Conservation (phyloP, 2,113 vertebrate genomes). For the Perca flavescens region DNA sequence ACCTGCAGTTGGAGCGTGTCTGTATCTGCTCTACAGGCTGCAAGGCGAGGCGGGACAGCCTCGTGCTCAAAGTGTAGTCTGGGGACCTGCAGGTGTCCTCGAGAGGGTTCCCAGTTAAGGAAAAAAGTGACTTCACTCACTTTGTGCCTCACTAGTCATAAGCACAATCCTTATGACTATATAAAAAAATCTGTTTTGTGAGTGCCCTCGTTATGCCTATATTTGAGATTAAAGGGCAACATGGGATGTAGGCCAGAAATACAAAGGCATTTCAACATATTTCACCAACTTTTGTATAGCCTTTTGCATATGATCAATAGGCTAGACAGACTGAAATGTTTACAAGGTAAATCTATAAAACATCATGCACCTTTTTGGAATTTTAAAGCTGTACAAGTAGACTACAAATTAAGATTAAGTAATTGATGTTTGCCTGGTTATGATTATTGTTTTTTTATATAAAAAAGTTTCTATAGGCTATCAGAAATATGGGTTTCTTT, state of each 20-base stretch:
- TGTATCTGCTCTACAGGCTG: not conserved
- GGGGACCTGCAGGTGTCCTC: slow-evolving; percentile 14
- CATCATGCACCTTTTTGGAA: not conserved
- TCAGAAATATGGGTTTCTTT: too few species aligned
- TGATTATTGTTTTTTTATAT: not conserved
- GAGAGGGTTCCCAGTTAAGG: not conserved
- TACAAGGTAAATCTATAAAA: not conserved
- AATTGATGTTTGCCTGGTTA: not conserved
- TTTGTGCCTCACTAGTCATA: not conserved
- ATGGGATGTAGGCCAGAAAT: not conserved
- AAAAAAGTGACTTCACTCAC: not conserved
- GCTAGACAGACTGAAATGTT: too few species aligned
- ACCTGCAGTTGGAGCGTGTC: not conserved
- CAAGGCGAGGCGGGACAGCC: not conserved
- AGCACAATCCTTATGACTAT: not conserved
- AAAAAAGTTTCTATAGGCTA: too few species aligned
- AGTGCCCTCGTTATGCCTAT: not conserved
- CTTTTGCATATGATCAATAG: not conserved
- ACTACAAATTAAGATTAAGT: not conserved
- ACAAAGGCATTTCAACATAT: not conserved
- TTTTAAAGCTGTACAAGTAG: not conserved
- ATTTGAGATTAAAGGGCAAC: too few species aligned
- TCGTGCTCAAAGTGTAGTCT: not conserved
- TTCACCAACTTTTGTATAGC: not conserved
- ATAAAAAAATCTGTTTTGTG: not conserved